These are phyloP conservation scores for Merops nubicus DNA, from an alignment of 2,113 vertebrate genomes.

Conservation along the genomic window DNA sequence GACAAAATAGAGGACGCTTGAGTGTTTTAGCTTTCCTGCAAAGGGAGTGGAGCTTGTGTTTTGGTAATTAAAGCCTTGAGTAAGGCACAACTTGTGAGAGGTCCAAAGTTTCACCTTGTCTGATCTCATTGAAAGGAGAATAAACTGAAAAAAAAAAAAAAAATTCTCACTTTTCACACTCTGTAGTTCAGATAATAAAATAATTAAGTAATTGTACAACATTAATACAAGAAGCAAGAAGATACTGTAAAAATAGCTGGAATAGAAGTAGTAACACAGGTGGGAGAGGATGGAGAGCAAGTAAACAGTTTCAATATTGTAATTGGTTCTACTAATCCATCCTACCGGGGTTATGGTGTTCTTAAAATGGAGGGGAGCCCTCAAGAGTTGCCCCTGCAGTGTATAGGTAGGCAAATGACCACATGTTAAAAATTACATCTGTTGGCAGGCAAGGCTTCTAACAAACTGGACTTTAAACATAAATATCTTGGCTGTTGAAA, in stretches of 20 bases:
- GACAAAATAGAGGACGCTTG: neutral
- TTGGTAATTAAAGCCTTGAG: neutral
- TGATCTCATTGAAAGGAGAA: neutral
- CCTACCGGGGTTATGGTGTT: neutral
- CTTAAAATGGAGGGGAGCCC: neutral
- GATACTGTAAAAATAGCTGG: neutral
- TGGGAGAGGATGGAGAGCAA: neutral
- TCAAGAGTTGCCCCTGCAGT: neutral
- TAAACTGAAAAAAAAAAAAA: neutral
- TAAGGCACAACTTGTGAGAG: neutral
- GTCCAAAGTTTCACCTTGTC: neutral
- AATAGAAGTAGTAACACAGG: neutral
- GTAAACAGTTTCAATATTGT: neutral
- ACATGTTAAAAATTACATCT: neutral
- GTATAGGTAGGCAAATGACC: neutral
- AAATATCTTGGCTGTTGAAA: slow-evolving; percentile 24
- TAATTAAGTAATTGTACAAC: neutral
- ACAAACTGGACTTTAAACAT: slow-evolving; percentile 41
- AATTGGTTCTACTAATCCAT: neutral
- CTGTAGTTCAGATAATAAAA: neutral
- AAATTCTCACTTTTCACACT: neutral
- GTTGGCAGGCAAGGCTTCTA: neutral
- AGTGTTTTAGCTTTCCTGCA: neutral
- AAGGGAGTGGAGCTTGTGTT: neutral
- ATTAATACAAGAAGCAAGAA: neutral